These are phyloP conservation scores for Epicauta chinensis DNA, from an alignment of 1,140 invertebrate genomes.

Conservation along the genomic window DNA sequence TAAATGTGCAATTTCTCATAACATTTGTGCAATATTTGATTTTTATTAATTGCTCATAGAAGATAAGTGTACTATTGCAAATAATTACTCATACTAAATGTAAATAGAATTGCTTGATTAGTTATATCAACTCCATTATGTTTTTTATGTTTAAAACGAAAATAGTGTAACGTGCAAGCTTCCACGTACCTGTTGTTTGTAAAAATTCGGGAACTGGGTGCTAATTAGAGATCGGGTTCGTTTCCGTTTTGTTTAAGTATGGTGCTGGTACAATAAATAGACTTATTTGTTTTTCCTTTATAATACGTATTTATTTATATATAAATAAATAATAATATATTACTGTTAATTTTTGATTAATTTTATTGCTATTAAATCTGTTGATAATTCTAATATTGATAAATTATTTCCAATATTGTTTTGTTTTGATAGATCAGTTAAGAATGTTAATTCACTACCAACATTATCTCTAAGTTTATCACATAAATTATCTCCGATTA, in stretches of 20 bases:
- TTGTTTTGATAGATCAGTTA: not conserved
- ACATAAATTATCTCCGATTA: not conserved
- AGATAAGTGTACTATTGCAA: too few species aligned
- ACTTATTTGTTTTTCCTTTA: not conserved
- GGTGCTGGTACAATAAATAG: not conserved
- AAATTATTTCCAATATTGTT: not conserved
- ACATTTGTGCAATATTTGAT: not conserved
- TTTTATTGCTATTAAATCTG: not conserved
- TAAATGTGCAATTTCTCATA: not conserved
- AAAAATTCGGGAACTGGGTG: slow-evolving; percentile 10
- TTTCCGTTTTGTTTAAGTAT: not conserved
- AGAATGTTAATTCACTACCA: not conserved
- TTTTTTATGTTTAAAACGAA: slow-evolving; percentile 1
- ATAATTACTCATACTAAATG: too few species aligned
- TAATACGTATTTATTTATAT: not conserved
- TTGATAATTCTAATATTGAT: not conserved
- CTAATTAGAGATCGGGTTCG: not conserved
- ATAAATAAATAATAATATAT: slow-evolving; percentile 1
- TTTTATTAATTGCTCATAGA: slow-evolving; percentile 2
- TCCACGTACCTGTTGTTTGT: slow-evolving; percentile 19
- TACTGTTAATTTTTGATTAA: slow-evolving; percentile 2
- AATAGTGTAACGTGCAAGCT: slow-evolving; percentile 18
- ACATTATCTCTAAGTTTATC: not conserved
- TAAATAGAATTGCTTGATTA: too few species aligned
- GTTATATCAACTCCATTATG: not conserved